Evolutionary conservation across 2,888 invertebrate species (phyloP), one percentile per base, ranked within the genome.

Genomic region (Plemyria rubiginata): DNA sequence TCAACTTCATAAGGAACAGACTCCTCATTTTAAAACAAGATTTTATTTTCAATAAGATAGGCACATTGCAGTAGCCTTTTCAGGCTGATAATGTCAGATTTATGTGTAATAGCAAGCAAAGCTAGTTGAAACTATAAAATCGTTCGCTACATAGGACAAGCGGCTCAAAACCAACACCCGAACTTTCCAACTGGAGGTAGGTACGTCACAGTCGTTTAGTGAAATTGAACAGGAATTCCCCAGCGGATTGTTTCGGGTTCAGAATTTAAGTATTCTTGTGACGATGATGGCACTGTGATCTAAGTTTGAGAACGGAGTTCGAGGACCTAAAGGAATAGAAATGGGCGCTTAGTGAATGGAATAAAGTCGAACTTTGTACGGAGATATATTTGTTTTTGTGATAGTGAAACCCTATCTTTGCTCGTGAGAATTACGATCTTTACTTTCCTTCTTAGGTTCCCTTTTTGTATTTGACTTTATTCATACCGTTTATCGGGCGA

Each of bases 161-260:
- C 6, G 45, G 12, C 62, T 60, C 49, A 48, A 54, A 59, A 56
- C 49, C 58, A 67, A 45, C 38, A 52, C 49, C 60, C 46, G 54
- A 71, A 70, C 61, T 70, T 71, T 45, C 48, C 61, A 60, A 64
- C 58, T 65, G 58, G 55, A 65, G 61, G 66, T 67, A 65, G 61
- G 66, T 67, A 71, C 67, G 48, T 65, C 56, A 45, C 65, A 66
- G 68, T 70, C 70, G 71, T 71, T 74, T 71, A 67, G 67, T 63
- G 63, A 67, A 71, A 75, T 75, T 74, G 72, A 68, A 70, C 68
- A 60, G 57, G 68, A 66, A 74, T 71, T 72, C 73, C 60, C 73
- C 9, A 38, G 66, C 15, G 66, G 53, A 72, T 73, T 73, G 72
- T 75, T 73, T 68, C 69, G 57, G 56, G 65, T 67, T 58, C 58